These are phyloP conservation scores for Chelon auratus DNA, from an alignment of 2,797 vertebrate species.

Conservation along the genomic window DNA sequence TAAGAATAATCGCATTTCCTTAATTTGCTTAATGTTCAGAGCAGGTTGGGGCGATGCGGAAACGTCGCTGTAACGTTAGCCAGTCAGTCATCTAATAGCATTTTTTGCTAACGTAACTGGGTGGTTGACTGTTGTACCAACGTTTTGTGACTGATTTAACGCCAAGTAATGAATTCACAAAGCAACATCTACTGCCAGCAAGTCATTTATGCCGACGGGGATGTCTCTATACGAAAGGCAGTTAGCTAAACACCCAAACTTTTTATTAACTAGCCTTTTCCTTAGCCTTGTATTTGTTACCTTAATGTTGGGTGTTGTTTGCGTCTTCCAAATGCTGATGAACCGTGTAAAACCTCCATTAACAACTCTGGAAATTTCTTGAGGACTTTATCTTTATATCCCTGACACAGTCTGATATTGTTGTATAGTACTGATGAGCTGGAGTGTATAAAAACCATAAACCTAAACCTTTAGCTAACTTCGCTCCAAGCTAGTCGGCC, in stretches of 20 bases:
- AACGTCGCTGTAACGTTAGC: slow-evolving; percentile 45
- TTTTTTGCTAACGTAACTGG: slow-evolving; percentile 33
- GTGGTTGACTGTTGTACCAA: background rate
- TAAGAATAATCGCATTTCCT: slow-evolving; percentile 40
- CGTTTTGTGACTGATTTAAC: background rate
- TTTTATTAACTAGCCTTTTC: slow-evolving; percentile 2
- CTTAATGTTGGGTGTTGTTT: background rate
- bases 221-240: background rate
- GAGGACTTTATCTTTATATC: background rate
- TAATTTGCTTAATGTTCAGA: slow-evolving; percentile 19
- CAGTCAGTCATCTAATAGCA: slow-evolving; percentile 27
- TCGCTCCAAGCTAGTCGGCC: slow-evolving; percentile 31
- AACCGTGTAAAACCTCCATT: background rate
- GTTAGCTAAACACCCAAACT: slow-evolving; percentile 16
- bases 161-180: rapidly evolving
- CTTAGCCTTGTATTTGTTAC: slow-evolving; percentile 2
- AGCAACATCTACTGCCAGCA: background rate
- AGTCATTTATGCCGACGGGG: no score
- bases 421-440: background rate
- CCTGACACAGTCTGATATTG: background rate
- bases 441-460: background rate
- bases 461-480: slow-evolving; percentile 20
- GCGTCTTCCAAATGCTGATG: background rate
- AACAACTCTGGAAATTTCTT: background rate
- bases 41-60: slow-evolving; percentile 47